Conservation (phyloP, 2,888 invertebrate species). For the Pycnomerus fuliginosus region DNA sequence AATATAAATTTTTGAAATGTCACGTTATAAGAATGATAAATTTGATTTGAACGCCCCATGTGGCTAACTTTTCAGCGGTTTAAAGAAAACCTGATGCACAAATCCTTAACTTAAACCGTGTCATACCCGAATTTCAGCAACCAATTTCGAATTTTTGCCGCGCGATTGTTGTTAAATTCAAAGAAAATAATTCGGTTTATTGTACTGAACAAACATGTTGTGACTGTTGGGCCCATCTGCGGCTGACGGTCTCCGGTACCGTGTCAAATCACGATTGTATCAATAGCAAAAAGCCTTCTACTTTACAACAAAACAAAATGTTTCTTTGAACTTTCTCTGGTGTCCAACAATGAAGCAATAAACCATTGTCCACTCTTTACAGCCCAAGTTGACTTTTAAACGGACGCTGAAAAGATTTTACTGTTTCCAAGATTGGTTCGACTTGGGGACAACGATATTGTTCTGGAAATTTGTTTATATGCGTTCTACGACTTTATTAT, state of each 20-base stretch:
- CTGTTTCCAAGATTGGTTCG: constrained; percentile 31
- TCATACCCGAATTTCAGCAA: constrained; percentile 12
- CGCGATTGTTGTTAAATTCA: constrained; percentile 7
- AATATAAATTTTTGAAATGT: no score
- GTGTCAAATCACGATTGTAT: constrained; percentile 13
- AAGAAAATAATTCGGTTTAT: constrained; percentile 17
- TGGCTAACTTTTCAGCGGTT: no score
- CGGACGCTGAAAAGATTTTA: constrained; percentile 33
- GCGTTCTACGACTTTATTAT: constrained; percentile 35
- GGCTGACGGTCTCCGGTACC: constrained; percentile 14
- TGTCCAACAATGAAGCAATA: constrained; percentile 33
- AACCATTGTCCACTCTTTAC: constrained; percentile 32
- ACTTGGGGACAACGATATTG: constrained; percentile 28
- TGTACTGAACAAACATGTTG: constrained; percentile 17
- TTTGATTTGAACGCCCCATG: no score
- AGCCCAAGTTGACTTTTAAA: constrained; percentile 32
- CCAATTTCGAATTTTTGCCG: constrained; percentile 5
- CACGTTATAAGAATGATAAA: no score
- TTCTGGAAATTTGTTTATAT: constrained; percentile 35
- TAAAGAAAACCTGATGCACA: no score
- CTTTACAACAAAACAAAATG: constrained; percentile 29
- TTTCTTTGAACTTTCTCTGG: constrained; percentile 34
- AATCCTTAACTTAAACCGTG: constrained; percentile 7
- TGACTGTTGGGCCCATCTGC: constrained; percentile 19
- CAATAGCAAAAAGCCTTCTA: constrained; percentile 19